Percentiles rank a stretch among this genome's conserved stretches.
phyloP scores from a whole-genome alignment of 37 sponge, comb jelly and placozoan genomes.

The Beroe forskalii region DNA sequence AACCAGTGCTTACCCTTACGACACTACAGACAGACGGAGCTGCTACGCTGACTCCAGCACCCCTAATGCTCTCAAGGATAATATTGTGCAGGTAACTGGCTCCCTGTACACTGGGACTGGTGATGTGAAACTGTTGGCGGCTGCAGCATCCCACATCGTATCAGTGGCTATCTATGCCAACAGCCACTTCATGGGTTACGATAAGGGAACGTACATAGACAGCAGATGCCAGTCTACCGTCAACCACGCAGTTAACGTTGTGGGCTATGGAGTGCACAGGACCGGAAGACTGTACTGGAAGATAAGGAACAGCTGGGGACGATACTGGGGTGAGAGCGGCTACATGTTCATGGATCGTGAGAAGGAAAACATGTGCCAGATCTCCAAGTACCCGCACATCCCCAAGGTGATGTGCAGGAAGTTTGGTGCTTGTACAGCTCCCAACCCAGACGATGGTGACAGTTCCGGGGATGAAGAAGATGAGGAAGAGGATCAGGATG shows the following conservation, averaged over 20 bases:
- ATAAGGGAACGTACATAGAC: background rate
- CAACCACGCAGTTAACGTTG: conserved; percentile 10
- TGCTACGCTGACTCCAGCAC: background rate
- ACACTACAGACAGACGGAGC: background rate
- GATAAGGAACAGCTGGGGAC: too few species aligned
- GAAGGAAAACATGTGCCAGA: background rate
- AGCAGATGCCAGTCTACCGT: background rate
- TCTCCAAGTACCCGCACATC: background rate
- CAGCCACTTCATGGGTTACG: conserved; percentile 2
- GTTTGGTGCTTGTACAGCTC: background rate
- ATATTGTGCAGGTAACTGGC: too few species aligned
- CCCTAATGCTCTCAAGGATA: background rate
- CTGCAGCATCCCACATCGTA: background rate
- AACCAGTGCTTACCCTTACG: conserved; percentile 3
- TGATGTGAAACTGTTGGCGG: background rate
- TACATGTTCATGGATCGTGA: background rate
- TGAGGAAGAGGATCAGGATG: background rate
- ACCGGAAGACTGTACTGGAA: too few species aligned
- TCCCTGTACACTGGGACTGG: background rate
- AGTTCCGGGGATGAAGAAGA: conserved; percentile 34
- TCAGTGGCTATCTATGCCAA: conserved; percentile 1
- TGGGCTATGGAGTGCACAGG: background rate
- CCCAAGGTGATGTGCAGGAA: background rate
- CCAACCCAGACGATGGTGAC: too few species aligned
- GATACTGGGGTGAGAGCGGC: background rate